Conservation (phyloP, 2,113 vertebrate genomes). For the Bubo blakistoni region DNA sequence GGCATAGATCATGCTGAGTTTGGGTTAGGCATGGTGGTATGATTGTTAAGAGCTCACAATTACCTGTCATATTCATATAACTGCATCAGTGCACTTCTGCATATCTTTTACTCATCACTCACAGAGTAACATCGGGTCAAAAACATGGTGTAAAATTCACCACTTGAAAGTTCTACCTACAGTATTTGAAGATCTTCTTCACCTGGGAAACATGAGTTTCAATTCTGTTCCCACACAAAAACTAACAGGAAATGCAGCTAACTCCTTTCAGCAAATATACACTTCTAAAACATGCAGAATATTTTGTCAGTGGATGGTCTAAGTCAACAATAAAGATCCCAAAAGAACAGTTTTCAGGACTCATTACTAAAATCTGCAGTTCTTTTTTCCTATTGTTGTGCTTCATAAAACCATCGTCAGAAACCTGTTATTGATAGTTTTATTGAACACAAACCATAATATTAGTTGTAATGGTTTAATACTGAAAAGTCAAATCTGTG, state of each 20-base stretch:
- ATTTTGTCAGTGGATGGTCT: not conserved
- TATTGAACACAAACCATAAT: not conserved
- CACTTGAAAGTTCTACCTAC: not conserved
- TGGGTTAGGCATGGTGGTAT: not conserved
- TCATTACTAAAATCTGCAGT: not conserved
- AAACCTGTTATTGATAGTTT: not conserved
- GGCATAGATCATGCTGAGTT: not conserved
- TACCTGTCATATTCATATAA: not conserved
- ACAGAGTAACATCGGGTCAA: fast-evolving
- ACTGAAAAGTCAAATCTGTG: not conserved
- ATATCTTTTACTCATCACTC: not conserved
- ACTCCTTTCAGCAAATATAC: not conserved
- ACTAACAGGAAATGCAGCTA: not conserved
- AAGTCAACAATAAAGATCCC: not conserved
- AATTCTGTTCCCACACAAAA: not conserved
- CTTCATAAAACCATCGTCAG: not conserved
- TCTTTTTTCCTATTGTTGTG: not conserved
- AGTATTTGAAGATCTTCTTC: not conserved
- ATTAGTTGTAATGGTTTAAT: not conserved
- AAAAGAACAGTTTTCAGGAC: not conserved
- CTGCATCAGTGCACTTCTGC: not conserved
- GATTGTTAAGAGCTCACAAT: not conserved
- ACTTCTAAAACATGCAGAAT: not conserved
- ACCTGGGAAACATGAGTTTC: not conserved
- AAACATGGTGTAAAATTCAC: not conserved